These are phyloP conservation scores for Nasonia giraulti DNA, from an alignment of 1,140 invertebrate genomes.

Conservation along the genomic window DNA sequence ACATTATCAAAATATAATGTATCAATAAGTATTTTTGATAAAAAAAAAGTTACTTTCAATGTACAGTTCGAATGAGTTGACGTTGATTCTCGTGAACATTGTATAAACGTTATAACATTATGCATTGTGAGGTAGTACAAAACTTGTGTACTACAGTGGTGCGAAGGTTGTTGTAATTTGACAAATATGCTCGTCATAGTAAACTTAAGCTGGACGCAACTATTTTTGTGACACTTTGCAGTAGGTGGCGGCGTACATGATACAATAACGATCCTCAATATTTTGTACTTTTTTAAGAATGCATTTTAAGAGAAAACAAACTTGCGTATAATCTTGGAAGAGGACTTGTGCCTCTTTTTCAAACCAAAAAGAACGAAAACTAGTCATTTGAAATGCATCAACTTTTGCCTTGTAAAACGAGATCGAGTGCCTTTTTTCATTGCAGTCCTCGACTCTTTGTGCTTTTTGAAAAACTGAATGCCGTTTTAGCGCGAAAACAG, in stretches of 20 bases:
- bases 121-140: conserved; percentile 31
- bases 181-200: neutral
- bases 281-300: conserved; percentile 60
- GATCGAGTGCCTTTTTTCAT: conserved; percentile 31
- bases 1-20: neutral
- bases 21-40: neutral
- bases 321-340: conserved; percentile 46
- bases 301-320: conserved; percentile 55
- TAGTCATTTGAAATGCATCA: conserved; percentile 28
- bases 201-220: neutral
- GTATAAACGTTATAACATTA: conserved; percentile 45
- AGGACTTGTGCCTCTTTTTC: conserved; percentile 1
- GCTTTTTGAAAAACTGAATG: neutral
- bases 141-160: conserved; percentile 5
- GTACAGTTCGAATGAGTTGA: neutral
- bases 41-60: neutral
- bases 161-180: conserved; percentile 31
- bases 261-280: conserved; percentile 39
- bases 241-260: neutral
- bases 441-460: neutral
- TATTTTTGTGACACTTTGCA: conserved; percentile 28
- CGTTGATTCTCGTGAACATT: conserved; percentile 46
- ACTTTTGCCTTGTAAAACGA: conserved; percentile 22
- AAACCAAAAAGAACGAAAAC: neutral
- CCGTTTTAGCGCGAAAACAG: neutral